phyloP scores from a whole-genome alignment of 1,140 invertebrate species.

The Stegodyphus mimosarum region DNA sequence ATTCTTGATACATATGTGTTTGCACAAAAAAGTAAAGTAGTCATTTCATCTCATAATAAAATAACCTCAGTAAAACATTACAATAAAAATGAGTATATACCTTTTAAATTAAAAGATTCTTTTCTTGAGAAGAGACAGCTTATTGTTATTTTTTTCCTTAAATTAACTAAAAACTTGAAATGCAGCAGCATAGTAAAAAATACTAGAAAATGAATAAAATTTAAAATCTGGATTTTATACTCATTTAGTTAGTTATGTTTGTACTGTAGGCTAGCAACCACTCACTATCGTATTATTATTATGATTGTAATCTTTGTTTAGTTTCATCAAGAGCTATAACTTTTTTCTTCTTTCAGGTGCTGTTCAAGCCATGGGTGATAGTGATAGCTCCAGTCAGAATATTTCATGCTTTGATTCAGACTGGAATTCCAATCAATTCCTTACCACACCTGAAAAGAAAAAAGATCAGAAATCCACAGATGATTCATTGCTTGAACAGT shows the following conservation, averaged over 20 bases:
- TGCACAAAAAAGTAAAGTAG: too few species aligned
- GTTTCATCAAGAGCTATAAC: neutral
- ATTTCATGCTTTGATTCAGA: slow-evolving; percentile 48
- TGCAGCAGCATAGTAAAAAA: too few species aligned
- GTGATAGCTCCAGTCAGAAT: slow-evolving; percentile 40
- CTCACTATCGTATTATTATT: neutral
- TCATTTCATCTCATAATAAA: too few species aligned
- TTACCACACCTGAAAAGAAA: neutral
- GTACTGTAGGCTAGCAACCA: neutral
- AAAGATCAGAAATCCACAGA: slow-evolving; percentile 43
- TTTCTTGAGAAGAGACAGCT: too few species aligned
- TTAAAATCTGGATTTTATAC: too few species aligned
- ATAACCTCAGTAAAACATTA: too few species aligned
- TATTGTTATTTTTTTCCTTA: too few species aligned
- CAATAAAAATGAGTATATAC: too few species aligned
- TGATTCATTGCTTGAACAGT: slow-evolving; percentile 31
- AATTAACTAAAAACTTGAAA: too few species aligned
- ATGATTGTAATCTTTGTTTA: neutral
- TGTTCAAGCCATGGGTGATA: slow-evolving; percentile 40
- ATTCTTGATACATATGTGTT: too few species aligned
- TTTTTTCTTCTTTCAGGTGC: slow-evolving; percentile 16
- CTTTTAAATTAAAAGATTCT: too few species aligned
- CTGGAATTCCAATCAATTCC: slow-evolving; percentile 53
- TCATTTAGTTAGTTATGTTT: neutral
- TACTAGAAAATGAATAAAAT: too few species aligned